Conservation (phyloP, 2,888 invertebrate genomes). For the Anaspis maculata region DNA sequence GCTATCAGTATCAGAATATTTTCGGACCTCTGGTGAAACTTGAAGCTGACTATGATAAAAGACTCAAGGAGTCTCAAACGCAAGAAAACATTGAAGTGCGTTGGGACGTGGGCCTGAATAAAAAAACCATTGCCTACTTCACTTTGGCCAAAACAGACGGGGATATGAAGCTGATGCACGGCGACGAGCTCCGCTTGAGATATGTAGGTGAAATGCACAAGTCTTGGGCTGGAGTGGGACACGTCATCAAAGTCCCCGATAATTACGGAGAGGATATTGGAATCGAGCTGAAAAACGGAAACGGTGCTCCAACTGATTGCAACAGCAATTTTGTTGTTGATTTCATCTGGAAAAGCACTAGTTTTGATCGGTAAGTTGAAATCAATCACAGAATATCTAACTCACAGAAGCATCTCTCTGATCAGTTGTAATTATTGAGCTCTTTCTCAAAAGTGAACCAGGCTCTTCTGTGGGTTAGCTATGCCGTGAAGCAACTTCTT, state of each 20-base stretch:
- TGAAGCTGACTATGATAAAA: slow-evolving; percentile 97
- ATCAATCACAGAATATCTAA: no score
- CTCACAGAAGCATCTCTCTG: no score
- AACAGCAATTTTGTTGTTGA: slow-evolving; percentile 95
- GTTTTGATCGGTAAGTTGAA: slow-evolving; percentile 81
- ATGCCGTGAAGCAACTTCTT: no score
- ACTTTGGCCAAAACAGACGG: slow-evolving; percentile 95
- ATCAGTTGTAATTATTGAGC: no score
- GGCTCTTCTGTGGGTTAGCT: no score
- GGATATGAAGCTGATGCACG: slow-evolving; percentile 98
- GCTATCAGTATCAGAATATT: slow-evolving; percentile 97
- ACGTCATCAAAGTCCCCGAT: slow-evolving; percentile 92
- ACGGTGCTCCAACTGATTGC: slow-evolving; percentile 88
- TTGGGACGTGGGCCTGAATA: slow-evolving; percentile 98
- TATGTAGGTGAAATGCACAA: slow-evolving; percentile 90
- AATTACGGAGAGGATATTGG: slow-evolving; percentile 98
- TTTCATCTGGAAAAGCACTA: slow-evolving; percentile 98
- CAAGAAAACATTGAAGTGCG: slow-evolving; percentile 97
- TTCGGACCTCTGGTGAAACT: slow-evolving; percentile 94
- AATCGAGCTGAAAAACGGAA: slow-evolving; percentile 86
- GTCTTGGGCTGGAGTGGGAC: slow-evolving; percentile 96
- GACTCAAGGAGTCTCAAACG: slow-evolving; percentile 95
- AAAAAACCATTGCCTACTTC: slow-evolving; percentile 96
- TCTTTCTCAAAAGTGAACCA: no score
- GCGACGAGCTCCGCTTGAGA: slow-evolving; percentile 89